Conservation (phyloP, 2,797 vertebrate genomes). For the Malacoraja senta region DNA sequence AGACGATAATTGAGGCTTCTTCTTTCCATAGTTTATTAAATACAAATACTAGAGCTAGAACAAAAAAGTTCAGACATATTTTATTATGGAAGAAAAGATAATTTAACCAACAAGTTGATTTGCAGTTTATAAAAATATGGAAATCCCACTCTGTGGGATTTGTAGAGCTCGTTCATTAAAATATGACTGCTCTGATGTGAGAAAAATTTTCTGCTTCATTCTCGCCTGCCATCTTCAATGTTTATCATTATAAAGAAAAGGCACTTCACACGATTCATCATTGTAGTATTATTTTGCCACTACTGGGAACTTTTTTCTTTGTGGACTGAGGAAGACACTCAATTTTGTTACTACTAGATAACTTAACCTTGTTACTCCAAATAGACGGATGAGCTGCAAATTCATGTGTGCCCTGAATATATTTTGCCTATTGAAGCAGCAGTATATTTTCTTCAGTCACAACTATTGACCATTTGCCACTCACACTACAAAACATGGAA, state of each 20-base stretch:
- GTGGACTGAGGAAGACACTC: neutral
- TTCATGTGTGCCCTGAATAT: too few species aligned
- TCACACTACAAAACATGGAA: neutral
- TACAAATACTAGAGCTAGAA: neutral
- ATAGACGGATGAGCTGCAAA: too few species aligned
- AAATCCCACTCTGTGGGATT: neutral
- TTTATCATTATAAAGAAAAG: neutral
- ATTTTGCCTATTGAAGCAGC: neutral
- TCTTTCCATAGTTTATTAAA: neutral
- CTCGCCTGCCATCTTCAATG: neutral
- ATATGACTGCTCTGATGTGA: neutral
- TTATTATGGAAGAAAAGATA: neutral
- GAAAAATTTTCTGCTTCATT: neutral
- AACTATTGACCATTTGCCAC: neutral
- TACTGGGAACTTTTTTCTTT: neutral
- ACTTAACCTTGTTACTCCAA: neutral
- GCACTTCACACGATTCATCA: neutral
- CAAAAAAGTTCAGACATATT: neutral
- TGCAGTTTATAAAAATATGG: neutral
- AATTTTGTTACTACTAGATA: neutral
- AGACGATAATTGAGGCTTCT: neutral
- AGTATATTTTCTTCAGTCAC: neutral
- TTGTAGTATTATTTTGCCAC: neutral
- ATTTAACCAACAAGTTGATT: slow-evolving; percentile 5
- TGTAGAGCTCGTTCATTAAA: neutral